Evolutionary conservation across 1,140 invertebrate species (phyloP), one percentile per base, ranked within the genome.

Genomic region (Pararge aegeria): DNA sequence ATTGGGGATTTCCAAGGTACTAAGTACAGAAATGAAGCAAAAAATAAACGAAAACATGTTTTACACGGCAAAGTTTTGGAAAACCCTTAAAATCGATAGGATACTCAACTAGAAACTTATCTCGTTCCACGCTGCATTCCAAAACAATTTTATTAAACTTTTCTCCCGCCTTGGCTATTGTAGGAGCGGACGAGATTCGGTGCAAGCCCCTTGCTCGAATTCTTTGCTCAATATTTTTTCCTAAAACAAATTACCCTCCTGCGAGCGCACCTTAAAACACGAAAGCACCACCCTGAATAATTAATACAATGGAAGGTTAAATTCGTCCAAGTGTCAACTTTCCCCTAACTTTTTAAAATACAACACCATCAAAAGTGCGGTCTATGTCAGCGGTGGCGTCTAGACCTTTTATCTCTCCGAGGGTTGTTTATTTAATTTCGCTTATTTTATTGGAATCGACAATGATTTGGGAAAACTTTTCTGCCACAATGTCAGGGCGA

Each of bases 221-320:
- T 83, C 80, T 74, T 80, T 83, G 64, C 56, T 68, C 66, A 64
- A 68, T 73, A 64, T 46, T 78, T 75, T 75, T 81, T 81, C 64
- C 60, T 56, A 79, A 84, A 87, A 87, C 81, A 83, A 89, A 89
- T 89, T 87, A 82, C 82, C 74, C 80, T 77, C 78, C 65, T 68
- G 52, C 74, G 63, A 77, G 61, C 79, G 71, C 82, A 86, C 83
- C 82, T 89, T 83, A 74, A 78, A 87, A 81, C 73, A 82, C 71
- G 80, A 81, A 80, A 74, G 80, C 82, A 73, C 73, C 80, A 70
- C 78, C 76, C 77, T 89, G 87, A 87, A 89, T 89, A 89, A 89
- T 89, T 89, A 87, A 89, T 87, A 89, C 82, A 87, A 87, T 84
- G 79, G 78, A 76, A 87, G 79, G 80, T 85, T 85, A 89, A 87